phyloP scores from a whole-genome alignment of 2,888 invertebrate genomes.

The Cataglyphis rosenhaueri region DNA sequence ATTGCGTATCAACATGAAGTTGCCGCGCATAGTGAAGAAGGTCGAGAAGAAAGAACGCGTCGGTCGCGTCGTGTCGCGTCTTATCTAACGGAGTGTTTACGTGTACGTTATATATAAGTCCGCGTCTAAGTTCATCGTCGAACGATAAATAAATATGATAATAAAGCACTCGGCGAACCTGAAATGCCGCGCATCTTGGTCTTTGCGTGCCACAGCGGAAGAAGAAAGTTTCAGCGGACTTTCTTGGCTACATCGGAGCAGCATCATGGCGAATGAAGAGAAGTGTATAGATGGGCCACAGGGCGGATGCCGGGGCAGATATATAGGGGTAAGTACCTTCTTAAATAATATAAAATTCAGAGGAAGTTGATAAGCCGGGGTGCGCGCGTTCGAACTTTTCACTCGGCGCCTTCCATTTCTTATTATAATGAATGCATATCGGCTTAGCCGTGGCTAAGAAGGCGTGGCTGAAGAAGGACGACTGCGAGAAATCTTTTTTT shows the following conservation, averaged over 20 bases:
- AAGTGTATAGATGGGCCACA: conserved; percentile 63
- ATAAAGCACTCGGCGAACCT: conserved; percentile 81
- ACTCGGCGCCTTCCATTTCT: conserved; percentile 81
- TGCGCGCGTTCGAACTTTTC: conserved; percentile 76
- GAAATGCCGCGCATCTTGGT: conserved; percentile 81
- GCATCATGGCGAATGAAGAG: conserved; percentile 52
- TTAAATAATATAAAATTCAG: conserved; percentile 85
- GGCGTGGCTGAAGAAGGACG: conserved; percentile 75
- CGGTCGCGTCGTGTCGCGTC: background rate
- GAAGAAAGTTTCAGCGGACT: conserved; percentile 81
- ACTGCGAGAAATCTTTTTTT: conserved; percentile 77
- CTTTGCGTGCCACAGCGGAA: conserved; percentile 75
- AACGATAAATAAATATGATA: conserved; percentile 84
- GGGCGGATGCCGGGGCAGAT: conserved; percentile 30
- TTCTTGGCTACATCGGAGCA: conserved; percentile 71
- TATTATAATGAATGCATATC: conserved; percentile 85
- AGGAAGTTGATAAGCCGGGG: conserved; percentile 84
- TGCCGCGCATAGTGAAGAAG: background rate
- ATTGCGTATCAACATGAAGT: background rate
- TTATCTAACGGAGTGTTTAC: too few species aligned
- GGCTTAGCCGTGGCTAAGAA: conserved; percentile 82
- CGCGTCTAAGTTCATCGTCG: conserved; percentile 74
- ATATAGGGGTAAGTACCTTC: conserved; percentile 75
- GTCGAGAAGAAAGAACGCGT: background rate
- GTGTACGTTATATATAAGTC: too few species aligned